A percentile compares a stretch with the other conserved stretches of the same genome.
These are phyloP conservation scores for Mylabris sibirica DNA, from an alignment of 2,888 invertebrate species.

Conservation along the genomic window DNA sequence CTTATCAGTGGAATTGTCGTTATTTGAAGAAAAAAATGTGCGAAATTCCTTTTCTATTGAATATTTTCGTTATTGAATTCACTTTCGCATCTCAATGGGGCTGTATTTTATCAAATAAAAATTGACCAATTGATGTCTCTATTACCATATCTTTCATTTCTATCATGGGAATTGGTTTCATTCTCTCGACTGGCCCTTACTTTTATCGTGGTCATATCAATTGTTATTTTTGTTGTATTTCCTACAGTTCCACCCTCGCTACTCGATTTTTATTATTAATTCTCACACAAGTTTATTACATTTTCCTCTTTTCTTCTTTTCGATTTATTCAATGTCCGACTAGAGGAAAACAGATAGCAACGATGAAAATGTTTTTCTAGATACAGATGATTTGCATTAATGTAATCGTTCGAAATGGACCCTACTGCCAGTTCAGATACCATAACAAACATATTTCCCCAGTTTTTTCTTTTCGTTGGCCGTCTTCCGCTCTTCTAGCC, in stretches of 20 bases:
- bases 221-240: conserved; percentile 6
- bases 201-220: conserved; percentile 9
- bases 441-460: conserved; percentile 13
- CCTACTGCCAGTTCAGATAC: conserved; percentile 13
- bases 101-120: conserved; percentile 3
- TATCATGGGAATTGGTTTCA: conserved; percentile 3
- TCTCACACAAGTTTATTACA: conserved; percentile 12
- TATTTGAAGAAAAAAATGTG: not conserved
- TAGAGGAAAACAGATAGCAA: not conserved
- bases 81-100: not conserved
- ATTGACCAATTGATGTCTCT: conserved; percentile 11
- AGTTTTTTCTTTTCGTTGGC: not conserved
- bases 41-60: not conserved
- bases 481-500: not conserved
- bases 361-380: conserved; percentile 13
- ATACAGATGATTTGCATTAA: conserved; percentile 14
- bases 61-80: not conserved
- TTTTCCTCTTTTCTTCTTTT: not conserved
- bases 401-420: conserved; percentile 10
- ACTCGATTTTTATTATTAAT: conserved; percentile 15
- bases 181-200: conserved; percentile 1
- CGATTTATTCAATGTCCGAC: not conserved
- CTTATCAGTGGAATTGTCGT: not conserved
- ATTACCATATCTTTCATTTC: conserved; percentile 11
- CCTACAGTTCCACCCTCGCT: conserved; percentile 1